Conservation (phyloP, 2,113 vertebrate species). For the Cynoglossus semilaevis region DNA sequence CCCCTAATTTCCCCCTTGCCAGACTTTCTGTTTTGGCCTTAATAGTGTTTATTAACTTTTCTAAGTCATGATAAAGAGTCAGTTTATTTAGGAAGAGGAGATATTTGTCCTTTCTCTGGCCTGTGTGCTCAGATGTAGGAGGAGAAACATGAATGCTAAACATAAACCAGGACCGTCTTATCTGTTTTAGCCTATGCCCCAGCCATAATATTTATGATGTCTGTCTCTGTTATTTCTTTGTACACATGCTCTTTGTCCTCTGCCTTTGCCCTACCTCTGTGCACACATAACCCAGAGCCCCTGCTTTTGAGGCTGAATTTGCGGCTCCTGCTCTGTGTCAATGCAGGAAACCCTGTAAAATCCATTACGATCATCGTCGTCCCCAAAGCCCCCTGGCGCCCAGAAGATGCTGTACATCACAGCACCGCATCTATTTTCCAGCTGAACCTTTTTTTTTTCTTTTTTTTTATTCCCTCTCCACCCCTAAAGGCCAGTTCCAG, state of each 20-base stretch:
- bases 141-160: neutral
- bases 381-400: slow-evolving; percentile 27
- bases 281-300: slow-evolving; percentile 23
- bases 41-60: slow-evolving; percentile 33
- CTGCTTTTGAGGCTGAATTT: slow-evolving; percentile 4
- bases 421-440: slow-evolving; percentile 50
- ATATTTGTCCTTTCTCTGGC: neutral
- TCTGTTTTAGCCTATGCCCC: slow-evolving; percentile 1
- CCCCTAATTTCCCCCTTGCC: slow-evolving; percentile 19
- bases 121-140: neutral
- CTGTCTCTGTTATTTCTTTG: slow-evolving; percentile 1
- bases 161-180: slow-evolving; percentile 11
- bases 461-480: neutral
- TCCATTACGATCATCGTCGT: slow-evolving; percentile 40
- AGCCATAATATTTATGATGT: slow-evolving; percentile 4
- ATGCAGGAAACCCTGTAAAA: slow-evolving; percentile 34
- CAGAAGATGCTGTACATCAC: slow-evolving; percentile 33
- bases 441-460: slow-evolving; percentile 28
- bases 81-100: slow-evolving; percentile 9
- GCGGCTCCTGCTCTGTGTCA: neutral
- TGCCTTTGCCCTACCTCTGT: neutral
- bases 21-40: slow-evolving; percentile 6
- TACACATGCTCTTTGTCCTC: slow-evolving; percentile 22
- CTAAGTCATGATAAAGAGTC: slow-evolving; percentile 29
- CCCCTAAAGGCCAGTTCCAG: slow-evolving; percentile 39